Percentiles rank a stretch among this genome's conserved stretches.
Conservation (phyloP, 1,140 invertebrate genomes). For the Mactra quadrangularis region DNA sequence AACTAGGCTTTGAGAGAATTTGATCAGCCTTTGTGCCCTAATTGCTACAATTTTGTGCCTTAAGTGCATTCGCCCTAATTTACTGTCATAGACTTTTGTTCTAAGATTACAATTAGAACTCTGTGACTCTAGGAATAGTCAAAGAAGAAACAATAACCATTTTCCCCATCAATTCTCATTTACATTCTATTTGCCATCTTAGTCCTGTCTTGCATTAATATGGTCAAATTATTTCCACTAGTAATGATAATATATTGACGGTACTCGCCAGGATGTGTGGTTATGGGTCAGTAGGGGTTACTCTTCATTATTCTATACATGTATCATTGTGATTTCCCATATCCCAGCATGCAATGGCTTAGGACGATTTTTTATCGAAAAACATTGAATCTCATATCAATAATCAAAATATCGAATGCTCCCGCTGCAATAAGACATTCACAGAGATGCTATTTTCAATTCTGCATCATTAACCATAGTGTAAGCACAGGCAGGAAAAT, state of each 20-base stretch:
- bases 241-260: slow-evolving; percentile 59
- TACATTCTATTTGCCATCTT: slow-evolving; percentile 4
- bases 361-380: not conserved
- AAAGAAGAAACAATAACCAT: slow-evolving; percentile 13
- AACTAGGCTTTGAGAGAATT: slow-evolving; percentile 8
- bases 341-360: too few species aligned
- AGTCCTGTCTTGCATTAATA: slow-evolving; percentile 15
- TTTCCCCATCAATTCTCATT: slow-evolving; percentile 58
- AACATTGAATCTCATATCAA: not conserved
- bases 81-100: slow-evolving; percentile 13
- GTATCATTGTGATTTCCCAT: too few species aligned
- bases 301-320: not conserved
- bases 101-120: slow-evolving; percentile 13
- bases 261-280: not conserved
- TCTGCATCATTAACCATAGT: too few species aligned
- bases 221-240: slow-evolving; percentile 36
- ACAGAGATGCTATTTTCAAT: too few species aligned
- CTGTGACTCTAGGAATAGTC: not conserved
- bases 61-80: slow-evolving; percentile 42
- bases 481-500: too few species aligned
- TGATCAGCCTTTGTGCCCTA: not conserved
- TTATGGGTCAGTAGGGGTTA: slow-evolving; percentile 1
- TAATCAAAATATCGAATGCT: too few species aligned
- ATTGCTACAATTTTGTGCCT: slow-evolving; percentile 21
- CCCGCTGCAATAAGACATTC: too few species aligned